Base-by-base conservation (phyloP, 2,797 vertebrate species). In the Artibeus lituratus region DNA sequence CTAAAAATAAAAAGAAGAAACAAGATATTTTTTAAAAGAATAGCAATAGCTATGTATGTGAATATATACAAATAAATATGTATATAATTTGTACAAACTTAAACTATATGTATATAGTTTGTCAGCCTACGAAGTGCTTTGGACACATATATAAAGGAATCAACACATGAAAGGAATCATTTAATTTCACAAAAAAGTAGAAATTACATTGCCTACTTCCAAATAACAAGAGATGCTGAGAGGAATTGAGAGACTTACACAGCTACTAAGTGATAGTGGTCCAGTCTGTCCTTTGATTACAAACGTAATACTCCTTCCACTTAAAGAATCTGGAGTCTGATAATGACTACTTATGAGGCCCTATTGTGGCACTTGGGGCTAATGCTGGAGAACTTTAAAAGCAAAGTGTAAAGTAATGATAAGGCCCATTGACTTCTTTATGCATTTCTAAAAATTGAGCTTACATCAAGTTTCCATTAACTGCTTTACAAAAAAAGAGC, bases 391-490 rank as follows among this genome's bases (percentile, higher is more conserved):
- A 86, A 90, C 69, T 73, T 95, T 87, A 69, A 93, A 88, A 92
- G 88, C 32, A 35, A 87, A 90, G 10, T 47, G 32, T 80, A 86
- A 92, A 93, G 55, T 59, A 95, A 93, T 83, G 73, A 91, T 86
- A 96, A 92, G 86, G 67, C 53, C 59, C 37, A 77, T 26, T 94
- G 82, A 95, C 88, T 96, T 95, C 53, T 85, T 91, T 44, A 70
- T 12, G 82, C 47, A 39, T 94, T 95, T 96, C 73, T 24, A 26
- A 94, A 94, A 96, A 78, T 7, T 87, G 94, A 90, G 85, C 62
- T 93, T 78, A 91, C 53, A 95, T 81, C 73, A 78, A 81, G 59
- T 81, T 96, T 65, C 82, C 62, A 94, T 77, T 94, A 96, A 96
- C 82, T 89, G 55, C 72, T 67, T 84, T 70, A 69, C 90, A 81